phyloP scores from a whole-genome alignment of 1,140 invertebrate genomes.

The Atopsyche davidsoni region DNA sequence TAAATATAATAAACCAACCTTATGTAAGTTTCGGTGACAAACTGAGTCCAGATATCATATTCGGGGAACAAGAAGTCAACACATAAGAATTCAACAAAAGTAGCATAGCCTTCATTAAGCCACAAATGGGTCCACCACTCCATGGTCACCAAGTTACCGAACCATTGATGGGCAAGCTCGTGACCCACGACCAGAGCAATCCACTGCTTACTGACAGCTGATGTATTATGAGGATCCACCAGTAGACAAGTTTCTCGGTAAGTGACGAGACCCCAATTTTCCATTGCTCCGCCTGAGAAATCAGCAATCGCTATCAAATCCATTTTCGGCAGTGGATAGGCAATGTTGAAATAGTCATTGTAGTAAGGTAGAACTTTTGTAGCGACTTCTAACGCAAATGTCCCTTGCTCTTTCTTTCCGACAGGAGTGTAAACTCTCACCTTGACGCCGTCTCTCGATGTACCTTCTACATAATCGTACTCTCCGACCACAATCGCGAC shows the following conservation, averaged over 20 bases:
- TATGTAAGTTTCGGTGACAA: conserved; percentile 78
- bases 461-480: conserved; percentile 87
- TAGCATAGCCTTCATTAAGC: conserved; percentile 92
- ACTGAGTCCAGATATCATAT: conserved; percentile 91
- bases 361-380: conserved; percentile 86
- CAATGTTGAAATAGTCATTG: conserved; percentile 90
- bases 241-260: conserved; percentile 75
- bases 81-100: conserved; percentile 84
- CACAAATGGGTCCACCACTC: conserved; percentile 82
- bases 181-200: conserved; percentile 84
- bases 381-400: conserved; percentile 84
- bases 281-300: conserved; percentile 90
- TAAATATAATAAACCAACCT: conserved; percentile 34
- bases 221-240: conserved; percentile 79
- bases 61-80: conserved; percentile 83
- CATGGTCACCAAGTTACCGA: conserved; percentile 86
- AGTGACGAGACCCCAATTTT: conserved; percentile 84
- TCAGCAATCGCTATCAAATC: conserved; percentile 94
- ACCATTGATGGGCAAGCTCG: conserved; percentile 87
- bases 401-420: conserved; percentile 86
- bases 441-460: conserved; percentile 70
- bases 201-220: conserved; percentile 74
- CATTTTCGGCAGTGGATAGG: conserved; percentile 93
- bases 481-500: conserved; percentile 91
- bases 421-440: conserved; percentile 90